A percentile compares a stretch with the other conserved stretches of the same genome.
These are phyloP conservation scores for Petroica traversi DNA, from an alignment of 2,113 vertebrate species.

Conservation along the genomic window DNA sequence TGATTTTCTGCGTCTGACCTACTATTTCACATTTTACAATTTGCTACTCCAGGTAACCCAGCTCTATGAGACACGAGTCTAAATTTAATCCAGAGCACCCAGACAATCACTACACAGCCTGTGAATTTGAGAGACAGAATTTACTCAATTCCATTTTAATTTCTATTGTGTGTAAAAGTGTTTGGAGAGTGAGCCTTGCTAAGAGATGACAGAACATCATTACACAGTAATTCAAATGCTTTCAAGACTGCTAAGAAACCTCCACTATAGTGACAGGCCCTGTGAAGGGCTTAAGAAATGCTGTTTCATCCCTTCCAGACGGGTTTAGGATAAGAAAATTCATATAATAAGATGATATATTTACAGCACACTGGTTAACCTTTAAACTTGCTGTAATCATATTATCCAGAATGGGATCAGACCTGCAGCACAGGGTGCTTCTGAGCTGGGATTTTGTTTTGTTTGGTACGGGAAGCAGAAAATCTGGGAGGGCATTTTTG, in stretches of 20 bases:
- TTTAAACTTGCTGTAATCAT: not conserved
- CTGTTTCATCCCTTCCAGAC: constrained; percentile 2
- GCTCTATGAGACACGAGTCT: not conserved
- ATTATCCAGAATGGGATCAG: not conserved
- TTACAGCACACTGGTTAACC: not conserved
- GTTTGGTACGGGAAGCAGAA: not conserved
- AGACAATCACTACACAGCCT: not conserved
- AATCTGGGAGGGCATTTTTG: not conserved
- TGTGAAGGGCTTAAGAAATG: not conserved
- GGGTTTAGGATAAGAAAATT: not conserved
- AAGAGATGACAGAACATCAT: constrained; percentile 41
- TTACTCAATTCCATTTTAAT: constrained; percentile 41
- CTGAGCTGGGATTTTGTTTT: not conserved
- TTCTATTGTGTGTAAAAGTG: constrained; percentile 23
- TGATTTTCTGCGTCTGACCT: not conserved
- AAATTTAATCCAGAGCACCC: not conserved
- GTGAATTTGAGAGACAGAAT: not conserved
- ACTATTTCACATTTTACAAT: not conserved
- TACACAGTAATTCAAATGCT: not conserved
- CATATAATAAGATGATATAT: not conserved
- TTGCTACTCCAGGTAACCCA: not conserved
- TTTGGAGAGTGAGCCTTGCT: not conserved
- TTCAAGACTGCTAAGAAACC: constrained; percentile 11
- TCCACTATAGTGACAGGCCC: not conserved
- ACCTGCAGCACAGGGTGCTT: not conserved